Conservation (phyloP, 2,888 invertebrate species). For the Lapara coniferarum region DNA sequence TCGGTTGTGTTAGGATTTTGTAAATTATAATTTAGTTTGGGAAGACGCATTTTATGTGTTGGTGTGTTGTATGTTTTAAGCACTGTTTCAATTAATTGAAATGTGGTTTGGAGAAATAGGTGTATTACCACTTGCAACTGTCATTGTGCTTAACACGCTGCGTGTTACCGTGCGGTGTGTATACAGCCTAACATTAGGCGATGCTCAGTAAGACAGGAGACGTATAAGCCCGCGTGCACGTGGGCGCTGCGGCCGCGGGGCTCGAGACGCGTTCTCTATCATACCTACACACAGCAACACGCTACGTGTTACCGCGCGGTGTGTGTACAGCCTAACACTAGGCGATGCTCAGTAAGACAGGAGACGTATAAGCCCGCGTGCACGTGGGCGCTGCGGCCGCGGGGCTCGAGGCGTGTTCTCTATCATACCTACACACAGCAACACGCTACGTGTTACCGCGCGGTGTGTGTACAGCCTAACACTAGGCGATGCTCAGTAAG, state of each 20-base stretch:
- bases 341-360: conserved; percentile 56
- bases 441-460: conserved; percentile 16
- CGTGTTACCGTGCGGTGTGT: conserved; percentile 30
- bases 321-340: conserved; percentile 52
- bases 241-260: conserved; percentile 68
- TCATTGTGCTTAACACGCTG: background rate
- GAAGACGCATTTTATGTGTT: too few species aligned
- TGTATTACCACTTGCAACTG: too few species aligned
- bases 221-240: conserved; percentile 70
- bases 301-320: conserved; percentile 27
- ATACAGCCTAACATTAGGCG: conserved; percentile 54
- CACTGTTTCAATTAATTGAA: too few species aligned
- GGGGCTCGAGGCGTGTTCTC: conserved; percentile 40
- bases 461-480: conserved; percentile 45
- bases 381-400: conserved; percentile 68
- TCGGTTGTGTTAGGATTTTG: conserved; percentile 1
- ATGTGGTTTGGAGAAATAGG: too few species aligned
- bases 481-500: conserved; percentile 53
- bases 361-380: conserved; percentile 72
- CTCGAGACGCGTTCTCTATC: background rate
- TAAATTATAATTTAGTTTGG: background rate
- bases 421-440: background rate
- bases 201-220: conserved; percentile 63
- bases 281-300: background rate
- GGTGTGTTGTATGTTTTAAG: too few species aligned